Evolutionary conservation across 2,113 vertebrate species (phyloP), one percentile per base, ranked within the genome.

Genomic region (Triplophysa siluroides): DNA sequence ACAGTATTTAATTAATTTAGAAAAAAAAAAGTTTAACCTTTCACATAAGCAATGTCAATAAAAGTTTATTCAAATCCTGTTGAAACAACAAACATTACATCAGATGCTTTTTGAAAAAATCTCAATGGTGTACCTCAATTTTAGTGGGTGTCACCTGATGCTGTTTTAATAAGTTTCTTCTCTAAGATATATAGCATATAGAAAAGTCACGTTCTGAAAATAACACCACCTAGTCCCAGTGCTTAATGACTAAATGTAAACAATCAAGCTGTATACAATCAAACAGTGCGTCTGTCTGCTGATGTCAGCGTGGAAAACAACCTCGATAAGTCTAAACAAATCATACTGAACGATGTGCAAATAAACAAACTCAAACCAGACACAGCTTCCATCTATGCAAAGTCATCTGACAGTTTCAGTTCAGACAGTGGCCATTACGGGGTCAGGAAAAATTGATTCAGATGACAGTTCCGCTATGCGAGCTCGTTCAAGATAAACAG

Each of bases 371-470:
- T 56, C 52, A 56, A 56, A 21, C 54, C 12, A 54, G 19, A 54
- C 50, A 58, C 19, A 38, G 29, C 4, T 14, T 9, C 23, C 2
- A 58, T 9, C 19, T n/a, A 21, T 75, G 43, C 23, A 75, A 38
- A 24, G 58, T 63, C 72, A 75, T 75, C 41, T 75, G 72, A 63
- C 72, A 75, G 72, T 56, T 62, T 75, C 13, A 58, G 54, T 10
- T 21, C 18, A 58, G 70, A 73, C 52, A 73, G 38, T 26, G 38
- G 56, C 56, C 38, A 45, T 58, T 62, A 61, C 56, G 60, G n/a
- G 71, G n/a, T 58, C 29, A 71, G 29, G 18, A 71, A 75, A 75
- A 60, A 24, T 3, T 60, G 70, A 23, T 73, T n/a, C 33, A 14
- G 50, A 19, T 72, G 43, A 24, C 78, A 80, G 47, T 41, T 16